A percentile compares a stretch with the other conserved stretches of the same genome.
phyloP scores from a whole-genome alignment of 2,113 vertebrate species.

The Oncorhynchus mykiss region DNA sequence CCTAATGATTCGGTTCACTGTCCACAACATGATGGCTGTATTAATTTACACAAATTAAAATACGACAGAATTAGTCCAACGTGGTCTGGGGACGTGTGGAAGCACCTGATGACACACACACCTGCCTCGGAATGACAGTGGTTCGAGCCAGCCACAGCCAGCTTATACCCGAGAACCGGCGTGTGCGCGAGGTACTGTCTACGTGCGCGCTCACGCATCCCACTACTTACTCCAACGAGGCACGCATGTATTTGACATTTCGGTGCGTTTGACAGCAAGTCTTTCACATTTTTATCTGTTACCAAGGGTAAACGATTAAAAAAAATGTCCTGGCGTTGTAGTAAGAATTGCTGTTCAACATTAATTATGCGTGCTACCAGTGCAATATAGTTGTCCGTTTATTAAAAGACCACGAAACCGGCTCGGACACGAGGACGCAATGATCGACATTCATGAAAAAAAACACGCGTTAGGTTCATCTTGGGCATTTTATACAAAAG shows the following conservation, averaged over 20 bases:
- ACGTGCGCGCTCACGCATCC: slow-evolving; percentile 58
- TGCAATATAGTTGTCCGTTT: no score
- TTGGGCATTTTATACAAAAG: no score
- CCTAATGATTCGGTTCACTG: slow-evolving; percentile 74
- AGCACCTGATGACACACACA: slow-evolving; percentile 24
- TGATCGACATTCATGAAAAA: no score
- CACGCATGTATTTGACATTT: slow-evolving; percentile 5
- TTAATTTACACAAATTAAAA: background rate
- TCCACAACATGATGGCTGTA: slow-evolving; percentile 79
- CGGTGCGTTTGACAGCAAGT: background rate
- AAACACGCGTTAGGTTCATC: no score
- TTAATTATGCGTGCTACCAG: no score
- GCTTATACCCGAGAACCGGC: slow-evolving; percentile 18
- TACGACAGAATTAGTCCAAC: background rate
- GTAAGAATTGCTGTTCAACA: background rate
- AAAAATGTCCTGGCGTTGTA: background rate
- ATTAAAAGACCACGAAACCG: no score
- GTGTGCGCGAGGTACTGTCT: background rate
- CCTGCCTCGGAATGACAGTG: slow-evolving; percentile 23
- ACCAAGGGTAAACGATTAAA: background rate
- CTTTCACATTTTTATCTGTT: background rate
- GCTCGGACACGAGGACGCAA: no score
- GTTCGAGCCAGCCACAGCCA: slow-evolving; percentile 1
- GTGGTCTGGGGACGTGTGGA: background rate
- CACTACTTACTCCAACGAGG: slow-evolving; percentile 8